These are phyloP conservation scores for Pachycephala philippinensis DNA, from an alignment of 2,113 vertebrate species.

Conservation along the genomic window DNA sequence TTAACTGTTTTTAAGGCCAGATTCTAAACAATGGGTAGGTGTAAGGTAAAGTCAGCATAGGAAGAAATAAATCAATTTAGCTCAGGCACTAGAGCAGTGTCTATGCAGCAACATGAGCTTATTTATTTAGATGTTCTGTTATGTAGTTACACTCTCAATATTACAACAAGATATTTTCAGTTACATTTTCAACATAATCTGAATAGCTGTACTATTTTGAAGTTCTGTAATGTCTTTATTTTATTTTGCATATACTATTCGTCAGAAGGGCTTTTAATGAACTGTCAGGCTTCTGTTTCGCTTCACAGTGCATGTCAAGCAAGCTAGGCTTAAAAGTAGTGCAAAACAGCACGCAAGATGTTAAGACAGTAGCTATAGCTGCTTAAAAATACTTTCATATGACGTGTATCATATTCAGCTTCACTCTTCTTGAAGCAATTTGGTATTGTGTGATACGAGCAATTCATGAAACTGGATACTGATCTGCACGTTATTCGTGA, in stretches of 20 bases:
- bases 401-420: background rate
- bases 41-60: background rate
- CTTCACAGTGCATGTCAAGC: background rate
- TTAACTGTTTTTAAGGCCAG: background rate
- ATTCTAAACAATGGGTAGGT: background rate
- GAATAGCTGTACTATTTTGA: background rate
- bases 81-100: background rate
- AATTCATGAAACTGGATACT: background rate
- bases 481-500: accelerated
- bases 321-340: background rate
- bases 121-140: background rate
- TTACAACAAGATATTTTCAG: background rate
- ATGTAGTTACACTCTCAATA: background rate
- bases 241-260: background rate
- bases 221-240: background rate
- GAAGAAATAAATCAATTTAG: background rate
- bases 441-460: background rate
- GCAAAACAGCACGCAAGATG: background rate
- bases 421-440: background rate
- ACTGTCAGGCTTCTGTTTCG: background rate
- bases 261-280: background rate
- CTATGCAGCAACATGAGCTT: background rate
- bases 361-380: background rate
- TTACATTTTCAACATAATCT: background rate
- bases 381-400: background rate